Evolutionary conservation across 2,888 invertebrate genomes (phyloP).

Genomic region (Euplagia quadripunctaria): DNA sequence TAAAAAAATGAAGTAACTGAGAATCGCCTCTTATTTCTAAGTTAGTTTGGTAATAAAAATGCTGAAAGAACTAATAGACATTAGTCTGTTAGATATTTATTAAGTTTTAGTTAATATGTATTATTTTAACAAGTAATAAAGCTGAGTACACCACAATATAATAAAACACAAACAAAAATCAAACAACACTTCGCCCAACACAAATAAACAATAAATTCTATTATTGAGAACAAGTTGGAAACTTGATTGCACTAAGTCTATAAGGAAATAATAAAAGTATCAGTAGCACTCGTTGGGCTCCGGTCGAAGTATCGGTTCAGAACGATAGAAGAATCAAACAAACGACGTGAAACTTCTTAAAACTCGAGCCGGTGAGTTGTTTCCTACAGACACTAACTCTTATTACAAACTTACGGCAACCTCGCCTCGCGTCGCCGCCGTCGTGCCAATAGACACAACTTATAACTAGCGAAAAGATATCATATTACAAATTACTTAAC

Average conservation of each 20-base stretch:
- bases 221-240: slow-evolving; percentile 60
- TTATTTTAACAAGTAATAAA: not conserved
- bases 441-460: slow-evolving; percentile 60
- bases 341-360: slow-evolving; percentile 72
- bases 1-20: no score
- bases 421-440: slow-evolving; percentile 27
- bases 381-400: slow-evolving; percentile 70
- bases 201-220: slow-evolving; percentile 63
- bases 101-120: no score
- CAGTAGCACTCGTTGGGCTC: slow-evolving; percentile 65
- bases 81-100: no score
- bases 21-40: no score
- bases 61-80: no score
- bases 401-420: slow-evolving; percentile 75
- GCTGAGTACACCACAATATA: not conserved
- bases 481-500: slow-evolving; percentile 61
- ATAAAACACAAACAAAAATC: slow-evolving; percentile 15
- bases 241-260: slow-evolving; percentile 68
- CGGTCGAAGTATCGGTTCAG: slow-evolving; percentile 63
- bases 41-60: no score
- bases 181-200: slow-evolving; percentile 41
- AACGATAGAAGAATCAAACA: slow-evolving; percentile 76
- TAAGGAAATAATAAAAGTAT: slow-evolving; percentile 81
- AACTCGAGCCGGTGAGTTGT: slow-evolving; percentile 65
- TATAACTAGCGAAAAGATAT: slow-evolving; percentile 70